Percentiles rank a stretch among this genome's conserved stretches.
Conservation (phyloP, 2,888 invertebrate genomes). For the Hydrotaea cyrtoneurina region DNA sequence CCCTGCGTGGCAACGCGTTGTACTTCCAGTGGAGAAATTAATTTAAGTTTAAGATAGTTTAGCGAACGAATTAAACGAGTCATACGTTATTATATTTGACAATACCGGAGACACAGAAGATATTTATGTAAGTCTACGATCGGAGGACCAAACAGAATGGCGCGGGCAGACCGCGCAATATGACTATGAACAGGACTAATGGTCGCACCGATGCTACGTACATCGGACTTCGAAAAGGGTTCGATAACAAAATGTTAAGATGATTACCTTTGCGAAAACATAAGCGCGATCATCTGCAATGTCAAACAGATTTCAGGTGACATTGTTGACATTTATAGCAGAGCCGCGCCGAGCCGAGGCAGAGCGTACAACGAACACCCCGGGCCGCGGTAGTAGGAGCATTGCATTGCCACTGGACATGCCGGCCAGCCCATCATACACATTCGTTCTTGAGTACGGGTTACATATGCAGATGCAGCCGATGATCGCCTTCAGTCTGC, state of each 20-base stretch:
- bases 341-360: slow-evolving; percentile 13
- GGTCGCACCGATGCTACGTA: not conserved
- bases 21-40: slow-evolving; percentile 52
- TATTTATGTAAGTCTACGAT: slow-evolving; percentile 23
- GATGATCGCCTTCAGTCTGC: slow-evolving; percentile 36
- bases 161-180: slow-evolving; percentile 42
- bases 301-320: slow-evolving; percentile 69
- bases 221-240: slow-evolving; percentile 37
- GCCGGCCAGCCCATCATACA: not conserved
- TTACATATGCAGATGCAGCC: not conserved
- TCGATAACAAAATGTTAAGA: slow-evolving; percentile 44
- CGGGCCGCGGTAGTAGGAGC: slow-evolving; percentile 1
- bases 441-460: not conserved
- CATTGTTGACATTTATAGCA: slow-evolving; percentile 69
- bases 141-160: not conserved
- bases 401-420: slow-evolving; percentile 13
- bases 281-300: slow-evolving; percentile 69
- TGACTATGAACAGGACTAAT: slow-evolving; percentile 51
- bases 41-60: slow-evolving; percentile 65
- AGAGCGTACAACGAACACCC: not conserved
- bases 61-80: slow-evolving; percentile 61
- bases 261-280: slow-evolving; percentile 64
- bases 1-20: too few species aligned
- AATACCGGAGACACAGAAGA: slow-evolving; percentile 53
- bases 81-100: slow-evolving; percentile 70